Evolutionary conservation across 2,113 vertebrate genomes (phyloP).

Genomic region (Synodontis membranacea): DNA sequence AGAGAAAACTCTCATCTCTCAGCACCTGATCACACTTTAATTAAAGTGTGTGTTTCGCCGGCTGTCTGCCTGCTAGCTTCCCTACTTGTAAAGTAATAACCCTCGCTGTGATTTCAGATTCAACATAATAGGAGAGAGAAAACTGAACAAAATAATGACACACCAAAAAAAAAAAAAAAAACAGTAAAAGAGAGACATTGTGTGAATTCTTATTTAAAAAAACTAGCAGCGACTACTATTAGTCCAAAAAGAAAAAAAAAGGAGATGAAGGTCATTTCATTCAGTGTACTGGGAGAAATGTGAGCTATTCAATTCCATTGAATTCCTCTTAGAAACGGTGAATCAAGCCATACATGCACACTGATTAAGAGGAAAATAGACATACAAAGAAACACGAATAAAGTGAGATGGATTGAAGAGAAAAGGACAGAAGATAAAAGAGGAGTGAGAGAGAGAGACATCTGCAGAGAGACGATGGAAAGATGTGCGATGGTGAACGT

Average conservation of each 20-base stretch:
- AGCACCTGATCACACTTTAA: constrained; percentile 47
- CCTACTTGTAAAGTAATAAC: constrained; percentile 40
- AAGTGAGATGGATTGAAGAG: neutral
- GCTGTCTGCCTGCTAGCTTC: constrained; percentile 35
- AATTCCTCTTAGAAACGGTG: neutral
- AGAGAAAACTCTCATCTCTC: constrained; percentile 35
- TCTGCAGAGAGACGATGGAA: neutral
- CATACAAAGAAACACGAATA: neutral
- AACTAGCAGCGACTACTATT: neutral
- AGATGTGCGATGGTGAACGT: constrained; percentile 4
- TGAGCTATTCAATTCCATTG: neutral
- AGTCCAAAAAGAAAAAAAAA: neutral
- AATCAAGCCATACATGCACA: neutral
- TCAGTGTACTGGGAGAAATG: neutral
- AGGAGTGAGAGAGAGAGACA: neutral
- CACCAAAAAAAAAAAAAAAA: neutral
- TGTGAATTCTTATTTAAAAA: neutral
- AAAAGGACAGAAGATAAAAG: neutral
- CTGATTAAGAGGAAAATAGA: neutral
- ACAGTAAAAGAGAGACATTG: neutral
- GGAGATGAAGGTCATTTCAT: neutral
- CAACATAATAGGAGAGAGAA: constrained; percentile 4
- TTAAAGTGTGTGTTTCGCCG: constrained; percentile 46
- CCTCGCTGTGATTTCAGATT: constrained; percentile 3
- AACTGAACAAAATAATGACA: constrained; percentile 5